These are phyloP conservation scores for Nomada goodeniana DNA, from an alignment of 2,888 invertebrate species.

Conservation along the genomic window DNA sequence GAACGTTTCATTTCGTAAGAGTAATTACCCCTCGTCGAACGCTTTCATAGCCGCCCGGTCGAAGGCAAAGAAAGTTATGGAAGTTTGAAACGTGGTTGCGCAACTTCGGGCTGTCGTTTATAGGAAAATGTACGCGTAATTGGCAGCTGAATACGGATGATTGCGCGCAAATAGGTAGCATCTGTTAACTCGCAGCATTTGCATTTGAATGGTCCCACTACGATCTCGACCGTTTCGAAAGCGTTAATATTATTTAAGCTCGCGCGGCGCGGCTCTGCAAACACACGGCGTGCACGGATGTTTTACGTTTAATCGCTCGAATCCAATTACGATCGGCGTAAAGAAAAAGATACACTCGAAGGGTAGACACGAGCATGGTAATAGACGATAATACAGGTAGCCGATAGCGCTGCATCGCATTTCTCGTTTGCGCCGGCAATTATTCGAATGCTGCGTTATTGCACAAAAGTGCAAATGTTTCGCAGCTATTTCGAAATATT, in stretches of 20 bases:
- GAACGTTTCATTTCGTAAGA: background rate
- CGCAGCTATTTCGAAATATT: too few species aligned
- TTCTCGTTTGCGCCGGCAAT: background rate
- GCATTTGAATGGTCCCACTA: slow-evolving; percentile 31
- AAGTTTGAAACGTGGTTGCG: slow-evolving; percentile 8
- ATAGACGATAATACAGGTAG: background rate
- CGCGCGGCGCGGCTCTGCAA: slow-evolving; percentile 9
- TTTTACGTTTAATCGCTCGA: background rate
- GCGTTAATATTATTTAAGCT: slow-evolving; percentile 40
- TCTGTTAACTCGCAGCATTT: slow-evolving; percentile 37
- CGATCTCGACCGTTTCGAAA: slow-evolving; percentile 23
- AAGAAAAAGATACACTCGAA: background rate
- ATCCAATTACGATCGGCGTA: slow-evolving; percentile 11
- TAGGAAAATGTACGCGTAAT: slow-evolving; percentile 21
- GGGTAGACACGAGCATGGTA: background rate
- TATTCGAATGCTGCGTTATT: background rate
- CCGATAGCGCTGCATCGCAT: background rate
- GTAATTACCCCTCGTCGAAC: slow-evolving; percentile 1
- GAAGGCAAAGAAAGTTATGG: background rate
- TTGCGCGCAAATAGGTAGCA: slow-evolving; percentile 31
- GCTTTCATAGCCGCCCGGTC: background rate
- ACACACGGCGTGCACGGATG: background rate
- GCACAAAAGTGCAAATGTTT: too few species aligned
- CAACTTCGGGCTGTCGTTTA: slow-evolving; percentile 6
- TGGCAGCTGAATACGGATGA: slow-evolving; percentile 44